A percentile compares a stretch with the other conserved stretches of the same genome.
Conservation (phyloP, 2,797 vertebrate species). For the Cyclura pinguis region DNA sequence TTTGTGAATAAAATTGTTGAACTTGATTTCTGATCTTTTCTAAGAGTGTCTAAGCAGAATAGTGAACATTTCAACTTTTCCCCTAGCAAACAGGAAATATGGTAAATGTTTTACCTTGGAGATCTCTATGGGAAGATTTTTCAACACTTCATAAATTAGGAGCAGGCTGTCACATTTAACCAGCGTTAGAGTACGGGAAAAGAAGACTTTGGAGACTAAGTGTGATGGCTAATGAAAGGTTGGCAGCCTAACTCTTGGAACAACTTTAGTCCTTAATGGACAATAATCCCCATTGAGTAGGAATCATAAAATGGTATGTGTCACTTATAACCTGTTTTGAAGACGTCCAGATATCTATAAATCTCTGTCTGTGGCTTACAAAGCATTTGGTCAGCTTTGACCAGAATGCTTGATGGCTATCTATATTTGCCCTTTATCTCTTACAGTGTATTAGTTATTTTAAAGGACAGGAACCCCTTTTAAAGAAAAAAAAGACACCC, state of each 20-base stretch:
- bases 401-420: slow-evolving; percentile 35
- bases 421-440: neutral
- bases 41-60: slow-evolving; percentile 57
- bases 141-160: slow-evolving; percentile 45
- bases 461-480: neutral
- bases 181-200: neutral
- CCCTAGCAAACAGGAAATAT: slow-evolving; percentile 45
- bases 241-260: slow-evolving; percentile 37
- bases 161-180: slow-evolving; percentile 12
- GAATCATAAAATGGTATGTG: slow-evolving; percentile 37
- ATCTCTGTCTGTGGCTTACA: neutral
- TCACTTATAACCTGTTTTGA: slow-evolving; percentile 35
- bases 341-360: slow-evolving; percentile 29
- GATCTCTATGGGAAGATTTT: slow-evolving; percentile 43
- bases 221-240: slow-evolving; percentile 46
- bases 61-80: slow-evolving; percentile 38
- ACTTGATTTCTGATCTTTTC: slow-evolving; percentile 50
- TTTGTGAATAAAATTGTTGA: slow-evolving; percentile 45
- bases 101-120: slow-evolving; percentile 59
- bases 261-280: slow-evolving; percentile 52
- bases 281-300: slow-evolving; percentile 47
- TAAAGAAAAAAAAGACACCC: neutral
- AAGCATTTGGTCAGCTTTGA: slow-evolving; percentile 28
- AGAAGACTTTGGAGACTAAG: neutral
- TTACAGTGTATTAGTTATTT: slow-evolving; percentile 1